A percentile compares a stretch with the other conserved stretches of the same genome.
phyloP scores from a whole-genome alignment of 2,113 vertebrate species.

The Parotia lawesii region DNA sequence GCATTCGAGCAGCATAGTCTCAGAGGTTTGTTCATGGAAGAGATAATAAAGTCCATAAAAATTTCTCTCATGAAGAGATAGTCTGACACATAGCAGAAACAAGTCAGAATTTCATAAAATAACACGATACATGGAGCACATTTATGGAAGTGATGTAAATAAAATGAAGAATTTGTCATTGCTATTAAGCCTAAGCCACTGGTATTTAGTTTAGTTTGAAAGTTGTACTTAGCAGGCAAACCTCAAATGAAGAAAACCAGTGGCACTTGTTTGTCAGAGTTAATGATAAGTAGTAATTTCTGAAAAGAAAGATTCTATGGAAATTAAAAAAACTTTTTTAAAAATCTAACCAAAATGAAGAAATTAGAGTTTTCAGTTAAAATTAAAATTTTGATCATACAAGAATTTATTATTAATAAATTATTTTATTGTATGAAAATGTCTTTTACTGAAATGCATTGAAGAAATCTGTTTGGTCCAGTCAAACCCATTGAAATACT shows the following conservation, averaged over 20 bases:
- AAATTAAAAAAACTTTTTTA: fast-evolving
- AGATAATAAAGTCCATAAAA: not conserved
- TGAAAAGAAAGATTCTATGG: not conserved
- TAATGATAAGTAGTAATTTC: not conserved
- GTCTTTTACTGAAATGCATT: not conserved
- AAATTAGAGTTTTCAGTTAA: not conserved
- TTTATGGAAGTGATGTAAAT: not conserved
- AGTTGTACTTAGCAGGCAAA: not conserved
- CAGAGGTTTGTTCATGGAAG: not conserved
- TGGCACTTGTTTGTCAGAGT: not conserved
- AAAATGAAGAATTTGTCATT: not conserved
- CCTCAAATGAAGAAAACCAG: not conserved
- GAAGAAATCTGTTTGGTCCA: not conserved
- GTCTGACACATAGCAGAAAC: not conserved
- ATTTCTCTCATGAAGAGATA: not conserved
- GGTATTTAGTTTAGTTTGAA: not conserved
- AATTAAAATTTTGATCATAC: not conserved
- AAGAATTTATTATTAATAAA: not conserved
- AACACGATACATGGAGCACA: fast-evolving
- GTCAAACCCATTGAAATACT: not conserved
- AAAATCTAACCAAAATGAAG: not conserved
- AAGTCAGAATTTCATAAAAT: not conserved
- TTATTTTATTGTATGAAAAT: not conserved
- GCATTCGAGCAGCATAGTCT: not conserved
- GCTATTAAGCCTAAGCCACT: not conserved